Percentiles rank a stretch among this genome's conserved stretches.
phyloP scores from a whole-genome alignment of 2,797 vertebrate genomes.

The Gadopsis marmoratus region DNA sequence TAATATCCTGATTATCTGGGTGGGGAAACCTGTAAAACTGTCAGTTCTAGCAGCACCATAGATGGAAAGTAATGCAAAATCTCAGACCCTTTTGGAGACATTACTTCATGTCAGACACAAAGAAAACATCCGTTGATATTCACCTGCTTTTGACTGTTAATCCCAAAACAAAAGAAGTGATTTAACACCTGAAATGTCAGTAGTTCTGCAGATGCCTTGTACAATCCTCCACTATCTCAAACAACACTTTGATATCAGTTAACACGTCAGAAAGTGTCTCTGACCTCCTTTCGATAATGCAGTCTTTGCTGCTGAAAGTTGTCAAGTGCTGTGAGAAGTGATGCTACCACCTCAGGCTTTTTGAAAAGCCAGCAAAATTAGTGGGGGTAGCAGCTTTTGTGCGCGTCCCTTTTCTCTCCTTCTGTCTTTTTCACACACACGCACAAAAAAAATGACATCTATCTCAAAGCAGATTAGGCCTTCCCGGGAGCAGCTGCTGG shows the following conservation, averaged over 20 bases:
- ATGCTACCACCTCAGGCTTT: conserved; percentile 48
- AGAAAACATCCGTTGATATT: conserved; percentile 10
- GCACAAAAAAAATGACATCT: conserved; percentile 26
- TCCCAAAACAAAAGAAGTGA: conserved; percentile 22
- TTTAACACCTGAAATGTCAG: conserved; percentile 42
- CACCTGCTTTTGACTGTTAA: conserved; percentile 30
- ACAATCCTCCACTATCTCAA: conserved; percentile 31
- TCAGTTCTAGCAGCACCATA: neutral
- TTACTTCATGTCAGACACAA: conserved; percentile 13
- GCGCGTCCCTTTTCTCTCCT: neutral
- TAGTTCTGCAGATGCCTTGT: conserved; percentile 22
- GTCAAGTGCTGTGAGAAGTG: conserved; percentile 42
- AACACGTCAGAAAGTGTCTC: conserved; percentile 29
- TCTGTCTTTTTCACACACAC: conserved; percentile 18
- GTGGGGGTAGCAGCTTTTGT: conserved; percentile 19
- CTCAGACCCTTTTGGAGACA: neutral
- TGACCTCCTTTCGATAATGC: conserved; percentile 36
- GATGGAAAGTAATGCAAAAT: neutral
- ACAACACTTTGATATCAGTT: conserved; percentile 53
- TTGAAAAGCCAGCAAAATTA: conserved; percentile 38
- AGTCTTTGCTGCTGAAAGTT: conserved; percentile 45
- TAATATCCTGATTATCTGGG: conserved; percentile 3
- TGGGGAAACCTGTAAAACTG: conserved; percentile 4
- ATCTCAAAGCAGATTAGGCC: conserved; percentile 50
- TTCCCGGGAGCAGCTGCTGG: conserved; percentile 43